Evolutionary conservation across 2,797 vertebrate species (phyloP).

Genomic region (Serranus cabrilla): DNA sequence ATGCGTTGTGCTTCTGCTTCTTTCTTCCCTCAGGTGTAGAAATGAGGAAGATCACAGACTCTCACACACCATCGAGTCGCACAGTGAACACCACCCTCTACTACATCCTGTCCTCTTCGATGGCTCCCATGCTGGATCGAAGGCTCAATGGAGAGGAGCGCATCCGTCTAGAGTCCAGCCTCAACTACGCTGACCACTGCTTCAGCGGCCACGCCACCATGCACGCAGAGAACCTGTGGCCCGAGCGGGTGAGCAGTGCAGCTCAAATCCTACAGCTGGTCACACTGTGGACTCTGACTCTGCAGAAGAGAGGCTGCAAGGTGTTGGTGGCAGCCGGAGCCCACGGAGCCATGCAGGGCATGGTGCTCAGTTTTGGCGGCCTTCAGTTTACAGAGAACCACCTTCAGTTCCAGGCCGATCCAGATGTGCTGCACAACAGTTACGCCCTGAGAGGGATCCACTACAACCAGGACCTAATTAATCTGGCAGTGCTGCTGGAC

Average conservation of each 20-base stretch:
- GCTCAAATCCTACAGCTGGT: constrained; percentile 93
- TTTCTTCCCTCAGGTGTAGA: constrained; percentile 88
- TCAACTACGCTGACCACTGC: constrained; percentile 97
- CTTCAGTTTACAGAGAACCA: constrained; percentile 99
- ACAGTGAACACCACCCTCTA: constrained; percentile 97
- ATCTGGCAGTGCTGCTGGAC: constrained; percentile 92
- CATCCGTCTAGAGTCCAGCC: constrained; percentile 89
- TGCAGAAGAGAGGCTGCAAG: constrained; percentile 96
- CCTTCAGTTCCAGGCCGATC: constrained; percentile 97
- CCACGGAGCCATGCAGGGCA: constrained; percentile 95
- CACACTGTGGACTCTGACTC: constrained; percentile 94
- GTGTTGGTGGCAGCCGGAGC: constrained; percentile 91
- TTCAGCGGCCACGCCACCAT: constrained; percentile 98
- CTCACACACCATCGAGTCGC: constrained; percentile 92
- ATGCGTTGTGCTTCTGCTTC: neutral
- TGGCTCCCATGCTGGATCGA: constrained; percentile 90
- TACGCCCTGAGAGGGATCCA: constrained; percentile 94
- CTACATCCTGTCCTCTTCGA: constrained; percentile 91
- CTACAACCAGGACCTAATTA: constrained; percentile 95
- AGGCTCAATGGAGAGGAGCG: constrained; percentile 85
- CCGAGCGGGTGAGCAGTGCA: constrained; percentile 84
- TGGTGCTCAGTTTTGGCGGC: constrained; percentile 96
- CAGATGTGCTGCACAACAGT: constrained; percentile 96
- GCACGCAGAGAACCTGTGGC: constrained; percentile 98
- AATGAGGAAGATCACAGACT: constrained; percentile 94